Percentiles rank a stretch among this genome's conserved stretches.
phyloP scores from a whole-genome alignment of 1,140 invertebrate species.

The Adelges cooleyi region DNA sequence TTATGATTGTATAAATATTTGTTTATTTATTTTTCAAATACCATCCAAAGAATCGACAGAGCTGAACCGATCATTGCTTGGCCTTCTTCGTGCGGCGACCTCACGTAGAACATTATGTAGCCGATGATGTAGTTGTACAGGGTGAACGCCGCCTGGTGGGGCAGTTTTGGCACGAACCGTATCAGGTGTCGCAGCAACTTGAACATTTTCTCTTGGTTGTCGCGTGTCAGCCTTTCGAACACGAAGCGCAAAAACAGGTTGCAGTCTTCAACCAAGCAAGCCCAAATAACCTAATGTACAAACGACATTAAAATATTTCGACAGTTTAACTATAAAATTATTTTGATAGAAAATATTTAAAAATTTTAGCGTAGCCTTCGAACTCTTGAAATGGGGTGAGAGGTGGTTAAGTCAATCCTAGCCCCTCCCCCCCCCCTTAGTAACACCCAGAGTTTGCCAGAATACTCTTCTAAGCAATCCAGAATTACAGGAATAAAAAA shows the following conservation, averaged over 20 bases:
- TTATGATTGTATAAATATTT: no score
- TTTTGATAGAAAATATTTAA: no score
- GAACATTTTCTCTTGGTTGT: slow-evolving; percentile 92
- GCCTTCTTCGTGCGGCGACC: slow-evolving; percentile 85
- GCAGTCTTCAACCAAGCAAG: slow-evolving; percentile 94
- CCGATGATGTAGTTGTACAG: slow-evolving; percentile 98
- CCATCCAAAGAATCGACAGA: slow-evolving; percentile 92
- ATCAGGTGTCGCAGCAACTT: slow-evolving; percentile 86
- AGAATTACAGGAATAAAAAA: no score
- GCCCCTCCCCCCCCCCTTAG: no score
- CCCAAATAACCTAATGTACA: slow-evolving; percentile 96
- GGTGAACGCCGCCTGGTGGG: slow-evolving; percentile 96
- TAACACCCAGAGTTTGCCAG: no score
- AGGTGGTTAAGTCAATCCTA: no score
- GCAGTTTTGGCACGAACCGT: slow-evolving; percentile 81
- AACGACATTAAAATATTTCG: no score
- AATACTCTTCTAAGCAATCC: no score
- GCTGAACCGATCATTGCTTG: slow-evolving; percentile 88
- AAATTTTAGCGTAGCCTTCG: no score
- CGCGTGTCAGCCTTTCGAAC: slow-evolving; percentile 86
- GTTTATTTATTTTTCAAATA: slow-evolving; percentile 42
- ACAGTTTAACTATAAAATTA: no score
- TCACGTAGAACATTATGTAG: slow-evolving; percentile 98
- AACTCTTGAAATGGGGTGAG: no score
- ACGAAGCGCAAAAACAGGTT: slow-evolving; percentile 91